Base-by-base conservation (phyloP, 2,797 vertebrate species). In the Siniperca undulata region DNA sequence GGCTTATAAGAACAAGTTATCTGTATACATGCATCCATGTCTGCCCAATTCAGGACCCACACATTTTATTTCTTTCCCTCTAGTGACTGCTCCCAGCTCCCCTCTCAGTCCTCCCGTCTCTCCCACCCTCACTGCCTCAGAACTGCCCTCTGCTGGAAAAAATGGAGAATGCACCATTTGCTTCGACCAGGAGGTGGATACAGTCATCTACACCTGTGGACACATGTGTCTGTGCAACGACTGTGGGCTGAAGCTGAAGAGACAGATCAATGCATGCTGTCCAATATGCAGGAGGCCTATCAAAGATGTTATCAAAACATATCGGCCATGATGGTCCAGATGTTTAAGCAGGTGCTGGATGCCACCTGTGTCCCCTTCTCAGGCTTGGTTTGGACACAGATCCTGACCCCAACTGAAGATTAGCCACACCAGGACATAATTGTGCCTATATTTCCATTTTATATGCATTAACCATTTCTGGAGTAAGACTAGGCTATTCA, bases 191-290 rank as follows among this genome's bases (percentile, higher is more conserved):
- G 98, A 99, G 84, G 99, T 99, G 89, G 98, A 99, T 95, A 98
- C 98, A 0, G 98, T 99, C 86, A 99, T 99, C 95, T 99, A 99
- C 94, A 98, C 98, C 2, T 99, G 99, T 1, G 98, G 99, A 94
- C 98, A 99, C 96, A 99, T 99, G 99, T 99, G 99, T 91, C 96
- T 99, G 93, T 99, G 99, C 92, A 96, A 97, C 82, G 96, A 97
- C 95, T 99, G 99, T 0, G 99, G 99, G 81, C 96, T 97, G 92
- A 98, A 97, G 93, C 96, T 99, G 91, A 98, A 97, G 95, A 97
- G 97, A 88, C 98, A 99, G 94, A 96, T 97, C 82, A 97, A 98
- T 0, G 97, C 98, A 36, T 98, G 98, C 94, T 99, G 98, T 77
- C 99, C 99, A 0, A 99, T 99, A 94, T 99, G 99, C 94, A 96